Evolutionary conservation across 2,797 vertebrate species (phyloP).

Genomic region (Chromobotia macracanthus): DNA sequence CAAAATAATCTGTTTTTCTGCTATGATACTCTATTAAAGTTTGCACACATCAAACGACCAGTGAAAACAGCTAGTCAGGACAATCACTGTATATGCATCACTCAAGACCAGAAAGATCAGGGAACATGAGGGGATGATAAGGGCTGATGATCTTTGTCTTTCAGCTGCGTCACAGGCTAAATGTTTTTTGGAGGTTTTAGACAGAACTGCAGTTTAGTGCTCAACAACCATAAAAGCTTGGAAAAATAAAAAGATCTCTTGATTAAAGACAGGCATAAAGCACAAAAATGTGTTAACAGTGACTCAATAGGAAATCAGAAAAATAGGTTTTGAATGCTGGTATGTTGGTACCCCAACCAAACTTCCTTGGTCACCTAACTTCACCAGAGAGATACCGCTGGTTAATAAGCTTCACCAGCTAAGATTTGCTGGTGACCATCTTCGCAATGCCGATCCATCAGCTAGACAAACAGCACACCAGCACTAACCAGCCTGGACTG

Average conservation of each 20-base stretch:
- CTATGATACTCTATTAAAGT: conserved; percentile 9
- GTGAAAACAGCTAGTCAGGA: not conserved
- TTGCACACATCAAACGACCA: not conserved
- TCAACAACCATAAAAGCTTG: not conserved
- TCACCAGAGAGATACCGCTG: no score
- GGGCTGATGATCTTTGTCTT: conserved; percentile 21
- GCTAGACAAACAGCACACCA: no score
- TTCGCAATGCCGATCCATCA: no score
- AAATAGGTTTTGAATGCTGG: not conserved
- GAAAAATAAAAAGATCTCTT: not conserved
- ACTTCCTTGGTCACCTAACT: no score
- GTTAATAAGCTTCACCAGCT: no score
- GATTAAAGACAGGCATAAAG: not conserved
- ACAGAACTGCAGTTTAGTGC: not conserved
- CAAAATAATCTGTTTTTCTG: not conserved
- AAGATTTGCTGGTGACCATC: no score
- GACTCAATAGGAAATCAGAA: not conserved
- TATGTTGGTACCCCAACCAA: no score
- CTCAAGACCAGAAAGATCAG: conserved; percentile 26
- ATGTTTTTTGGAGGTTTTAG: not conserved
- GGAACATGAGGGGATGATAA: conserved; percentile 15
- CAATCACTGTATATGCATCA: conserved; percentile 6
- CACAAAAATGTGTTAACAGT: no score
- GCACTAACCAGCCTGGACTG: no score
- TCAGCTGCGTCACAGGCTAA: conserved; percentile 6